phyloP scores from a whole-genome alignment of 2,797 vertebrate species.

The Pogonophryne albipinna region DNA sequence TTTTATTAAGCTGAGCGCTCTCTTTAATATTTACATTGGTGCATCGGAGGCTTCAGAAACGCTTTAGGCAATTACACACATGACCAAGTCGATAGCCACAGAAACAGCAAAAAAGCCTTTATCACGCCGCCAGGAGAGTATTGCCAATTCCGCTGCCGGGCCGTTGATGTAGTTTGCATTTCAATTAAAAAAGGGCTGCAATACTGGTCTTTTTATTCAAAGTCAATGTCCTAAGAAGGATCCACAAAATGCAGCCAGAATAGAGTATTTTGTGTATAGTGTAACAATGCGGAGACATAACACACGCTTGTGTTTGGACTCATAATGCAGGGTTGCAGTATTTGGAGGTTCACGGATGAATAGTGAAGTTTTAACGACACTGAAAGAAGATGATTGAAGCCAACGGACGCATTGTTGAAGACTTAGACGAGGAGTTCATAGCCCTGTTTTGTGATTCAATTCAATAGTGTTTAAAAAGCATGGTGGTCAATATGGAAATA shows the following conservation, averaged over 20 bases:
- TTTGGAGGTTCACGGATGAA: slow-evolving; percentile 43
- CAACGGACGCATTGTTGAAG: neutral
- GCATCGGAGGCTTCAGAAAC: slow-evolving; percentile 80
- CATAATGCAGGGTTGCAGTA: slow-evolving; percentile 50
- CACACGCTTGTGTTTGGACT: slow-evolving; percentile 57
- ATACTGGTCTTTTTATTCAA: slow-evolving; percentile 83
- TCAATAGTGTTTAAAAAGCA: neutral
- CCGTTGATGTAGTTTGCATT: slow-evolving; percentile 88
- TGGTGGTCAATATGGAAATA: neutral
- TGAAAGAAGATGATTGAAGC: slow-evolving; percentile 1
- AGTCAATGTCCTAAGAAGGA: slow-evolving; percentile 79
- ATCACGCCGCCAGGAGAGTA: slow-evolving; percentile 81
- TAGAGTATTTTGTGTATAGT: slow-evolving; percentile 69
- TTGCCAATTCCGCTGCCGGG: slow-evolving; percentile 74
- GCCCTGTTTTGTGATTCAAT: slow-evolving; percentile 4
- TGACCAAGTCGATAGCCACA: slow-evolving; percentile 85
- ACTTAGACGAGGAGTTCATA: slow-evolving; percentile 9
- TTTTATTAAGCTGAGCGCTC: slow-evolving; percentile 85
- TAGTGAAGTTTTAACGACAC: slow-evolving; percentile 20
- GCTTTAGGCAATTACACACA: slow-evolving; percentile 87
- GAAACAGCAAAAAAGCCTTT: slow-evolving; percentile 82
- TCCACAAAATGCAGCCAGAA: slow-evolving; percentile 69
- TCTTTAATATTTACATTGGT: slow-evolving; percentile 85
- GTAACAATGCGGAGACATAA: slow-evolving; percentile 70
- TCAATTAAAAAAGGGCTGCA: slow-evolving; percentile 85